Evolutionary conservation across 2,888 invertebrate species (phyloP).

Genomic region (Euproctis similis): DNA sequence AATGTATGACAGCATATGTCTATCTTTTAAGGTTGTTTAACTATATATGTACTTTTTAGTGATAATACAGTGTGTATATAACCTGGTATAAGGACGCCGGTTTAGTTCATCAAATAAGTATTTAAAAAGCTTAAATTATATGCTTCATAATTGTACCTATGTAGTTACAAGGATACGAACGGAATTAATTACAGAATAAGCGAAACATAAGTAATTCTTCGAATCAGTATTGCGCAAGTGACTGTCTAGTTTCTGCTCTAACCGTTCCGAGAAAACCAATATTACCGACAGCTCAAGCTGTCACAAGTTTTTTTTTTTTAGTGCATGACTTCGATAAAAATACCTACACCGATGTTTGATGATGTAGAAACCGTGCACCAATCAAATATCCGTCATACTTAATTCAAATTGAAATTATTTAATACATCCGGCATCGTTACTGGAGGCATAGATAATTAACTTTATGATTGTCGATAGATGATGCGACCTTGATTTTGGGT

Average conservation of each 20-base stretch:
- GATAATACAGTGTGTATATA: too few relatives aligned
- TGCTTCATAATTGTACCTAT: too few relatives aligned
- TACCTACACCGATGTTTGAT: conserved; percentile 10
- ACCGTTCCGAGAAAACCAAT: conserved; percentile 37
- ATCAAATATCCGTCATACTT: conserved; percentile 9
- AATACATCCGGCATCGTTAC: conserved; percentile 7
- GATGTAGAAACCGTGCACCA: conserved; percentile 10
- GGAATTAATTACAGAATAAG: conserved; percentile 19
- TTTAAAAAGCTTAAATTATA: too few relatives aligned
- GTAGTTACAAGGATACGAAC: conserved; percentile 8
- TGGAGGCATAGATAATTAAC: conserved; percentile 6
- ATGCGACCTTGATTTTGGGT: too few relatives aligned
- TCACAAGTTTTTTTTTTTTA: conserved; percentile 26
- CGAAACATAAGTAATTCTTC: conserved; percentile 28
- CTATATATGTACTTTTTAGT: too few relatives aligned
- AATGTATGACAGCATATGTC: too few relatives aligned
- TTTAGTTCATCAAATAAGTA: too few relatives aligned
- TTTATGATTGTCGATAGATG: too few relatives aligned
- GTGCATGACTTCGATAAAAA: conserved; percentile 11
- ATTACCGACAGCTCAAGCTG: conserved; percentile 28
- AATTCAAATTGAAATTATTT: conserved; percentile 10
- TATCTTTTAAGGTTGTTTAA: too few relatives aligned
- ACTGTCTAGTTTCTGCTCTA: conserved; percentile 31
- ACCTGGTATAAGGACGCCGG: too few relatives aligned
- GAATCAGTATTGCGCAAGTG: conserved; percentile 32